Percentiles rank a stretch among this genome's conserved stretches.
These are phyloP conservation scores for Cryptotermes secundus DNA, from an alignment of 1,140 invertebrate genomes.

Conservation along the genomic window DNA sequence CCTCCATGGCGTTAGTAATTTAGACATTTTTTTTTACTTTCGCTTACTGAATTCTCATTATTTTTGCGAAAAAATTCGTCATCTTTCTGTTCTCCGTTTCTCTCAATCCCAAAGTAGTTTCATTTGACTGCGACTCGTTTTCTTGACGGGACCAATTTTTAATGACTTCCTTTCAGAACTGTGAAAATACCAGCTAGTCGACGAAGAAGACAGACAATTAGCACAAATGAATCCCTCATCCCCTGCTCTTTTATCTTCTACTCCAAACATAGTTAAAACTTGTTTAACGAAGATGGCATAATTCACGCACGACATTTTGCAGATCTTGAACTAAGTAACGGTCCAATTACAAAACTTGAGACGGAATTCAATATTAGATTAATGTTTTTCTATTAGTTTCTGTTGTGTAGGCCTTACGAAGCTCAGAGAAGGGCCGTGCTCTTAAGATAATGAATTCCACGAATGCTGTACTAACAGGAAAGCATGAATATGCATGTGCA, in stretches of 20 bases:
- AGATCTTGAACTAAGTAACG: neutral
- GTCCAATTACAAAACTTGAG: neutral
- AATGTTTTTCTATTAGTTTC: neutral
- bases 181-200: neutral
- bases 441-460: conserved; percentile 14
- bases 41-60: neutral
- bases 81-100: neutral
- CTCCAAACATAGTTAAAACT: neutral
- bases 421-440: neutral
- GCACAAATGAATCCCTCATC: neutral
- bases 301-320: neutral
- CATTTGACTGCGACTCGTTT: neutral
- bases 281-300: neutral
- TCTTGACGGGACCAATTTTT: neutral
- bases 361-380: neutral
- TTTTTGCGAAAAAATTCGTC: neutral
- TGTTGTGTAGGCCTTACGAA: neutral
- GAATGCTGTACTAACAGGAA: neutral
- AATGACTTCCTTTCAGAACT: neutral
- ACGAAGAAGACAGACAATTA: neutral
- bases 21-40: neutral
- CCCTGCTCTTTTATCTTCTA: neutral
- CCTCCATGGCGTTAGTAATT: too few species aligned
- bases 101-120: neutral
- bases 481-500: conserved; percentile 11